phyloP scores from a whole-genome alignment of 2,113 vertebrate species.

The Procapra przewalskii region DNA sequence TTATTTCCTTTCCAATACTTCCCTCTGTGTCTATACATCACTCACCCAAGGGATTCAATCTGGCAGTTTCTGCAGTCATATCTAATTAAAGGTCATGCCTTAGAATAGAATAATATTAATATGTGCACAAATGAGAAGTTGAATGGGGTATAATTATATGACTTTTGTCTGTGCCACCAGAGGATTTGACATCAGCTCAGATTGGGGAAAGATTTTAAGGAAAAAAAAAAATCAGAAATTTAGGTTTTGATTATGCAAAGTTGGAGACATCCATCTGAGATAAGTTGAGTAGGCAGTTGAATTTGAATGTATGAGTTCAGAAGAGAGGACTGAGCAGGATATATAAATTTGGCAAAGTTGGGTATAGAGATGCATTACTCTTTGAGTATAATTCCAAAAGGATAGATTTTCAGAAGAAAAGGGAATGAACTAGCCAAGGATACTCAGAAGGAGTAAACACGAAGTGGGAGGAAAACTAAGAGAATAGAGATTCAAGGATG shows the following conservation, averaged over 20 bases:
- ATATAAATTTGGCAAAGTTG: background rate
- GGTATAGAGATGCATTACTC: background rate
- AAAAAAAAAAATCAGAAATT: background rate
- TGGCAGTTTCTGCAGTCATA: background rate
- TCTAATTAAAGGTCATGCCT: slow-evolving; percentile 44
- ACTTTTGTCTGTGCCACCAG: background rate
- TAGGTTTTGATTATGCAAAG: background rate
- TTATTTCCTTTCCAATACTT: background rate
- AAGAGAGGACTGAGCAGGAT: background rate
- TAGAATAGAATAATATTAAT: background rate
- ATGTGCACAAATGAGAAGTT: background rate
- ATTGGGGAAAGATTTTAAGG: background rate
- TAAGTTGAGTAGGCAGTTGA: background rate
- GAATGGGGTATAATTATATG: background rate
- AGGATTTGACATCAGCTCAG: background rate
- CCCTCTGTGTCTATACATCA: background rate
- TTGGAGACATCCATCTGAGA: background rate
- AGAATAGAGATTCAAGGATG: background rate
- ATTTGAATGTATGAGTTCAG: background rate
- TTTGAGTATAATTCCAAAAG: background rate
- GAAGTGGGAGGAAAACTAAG: background rate
- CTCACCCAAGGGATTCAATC: background rate
- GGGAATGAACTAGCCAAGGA: background rate
- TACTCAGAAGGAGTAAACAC: background rate
- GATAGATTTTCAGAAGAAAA: background rate